Evolutionary conservation across 2,113 vertebrate genomes (phyloP).

Genomic region (Aix galericulata): DNA sequence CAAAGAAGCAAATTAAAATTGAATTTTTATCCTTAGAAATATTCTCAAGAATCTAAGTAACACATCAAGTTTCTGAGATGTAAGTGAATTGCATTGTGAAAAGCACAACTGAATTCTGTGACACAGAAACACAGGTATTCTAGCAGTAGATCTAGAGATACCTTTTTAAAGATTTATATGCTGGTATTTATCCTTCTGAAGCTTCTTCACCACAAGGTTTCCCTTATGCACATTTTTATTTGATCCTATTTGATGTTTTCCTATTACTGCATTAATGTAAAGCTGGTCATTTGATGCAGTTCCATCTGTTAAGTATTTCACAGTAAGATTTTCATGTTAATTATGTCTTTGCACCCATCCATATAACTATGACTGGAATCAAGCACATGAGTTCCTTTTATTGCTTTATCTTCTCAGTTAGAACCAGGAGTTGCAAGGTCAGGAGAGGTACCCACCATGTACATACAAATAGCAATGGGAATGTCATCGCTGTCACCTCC

Average conservation of each 20-base stretch:
- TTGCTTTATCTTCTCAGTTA: background rate
- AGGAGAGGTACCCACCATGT: background rate
- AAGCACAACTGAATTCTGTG: background rate
- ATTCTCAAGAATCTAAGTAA: background rate
- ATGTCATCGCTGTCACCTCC: background rate
- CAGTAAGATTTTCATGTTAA: background rate
- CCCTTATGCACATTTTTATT: background rate
- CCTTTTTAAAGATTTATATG: background rate
- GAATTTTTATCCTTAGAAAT: background rate
- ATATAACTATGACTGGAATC: background rate
- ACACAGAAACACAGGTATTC: background rate
- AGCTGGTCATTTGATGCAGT: background rate
- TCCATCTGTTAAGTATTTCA: background rate
- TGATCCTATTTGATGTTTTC: background rate
- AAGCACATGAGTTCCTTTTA: background rate
- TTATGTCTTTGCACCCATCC: background rate
- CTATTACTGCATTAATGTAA: background rate
- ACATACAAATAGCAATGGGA: background rate
- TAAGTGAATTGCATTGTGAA: background rate
- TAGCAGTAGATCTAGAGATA: background rate
- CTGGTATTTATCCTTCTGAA: background rate
- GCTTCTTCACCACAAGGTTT: background rate
- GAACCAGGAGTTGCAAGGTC: background rate
- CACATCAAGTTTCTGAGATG: background rate
- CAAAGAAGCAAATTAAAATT: background rate